Conservation (phyloP, 1,140 invertebrate species). For the Micrasema longulum region DNA sequence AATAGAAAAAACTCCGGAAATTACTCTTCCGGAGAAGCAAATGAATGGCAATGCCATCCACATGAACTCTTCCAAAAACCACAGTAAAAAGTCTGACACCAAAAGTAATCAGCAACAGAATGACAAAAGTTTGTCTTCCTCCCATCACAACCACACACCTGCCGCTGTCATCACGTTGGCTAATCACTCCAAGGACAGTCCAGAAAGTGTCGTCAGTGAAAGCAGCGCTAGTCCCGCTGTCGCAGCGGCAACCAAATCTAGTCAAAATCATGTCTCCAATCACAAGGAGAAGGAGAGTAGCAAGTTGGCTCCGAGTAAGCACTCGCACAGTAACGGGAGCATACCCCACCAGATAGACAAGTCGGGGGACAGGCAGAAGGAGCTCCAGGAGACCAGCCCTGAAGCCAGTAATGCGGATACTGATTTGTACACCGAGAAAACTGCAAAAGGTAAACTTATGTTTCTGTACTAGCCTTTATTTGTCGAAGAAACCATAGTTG, state of each 20-base stretch:
- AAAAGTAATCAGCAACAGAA: constrained; percentile 56
- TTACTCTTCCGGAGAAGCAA: constrained; percentile 57
- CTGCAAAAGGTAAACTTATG: constrained; percentile 36
- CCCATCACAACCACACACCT: constrained; percentile 54
- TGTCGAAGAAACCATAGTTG: no score
- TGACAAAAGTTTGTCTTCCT: constrained; percentile 50
- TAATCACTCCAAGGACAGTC: constrained; percentile 55
- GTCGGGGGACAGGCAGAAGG: constrained; percentile 1
- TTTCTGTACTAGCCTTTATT: no score
- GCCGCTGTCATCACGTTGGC: background rate
- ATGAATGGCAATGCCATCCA: constrained; percentile 56
- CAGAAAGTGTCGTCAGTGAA: constrained; percentile 42
- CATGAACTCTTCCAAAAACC: constrained; percentile 51
- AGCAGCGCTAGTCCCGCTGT: constrained; percentile 56
- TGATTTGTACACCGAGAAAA: constrained; percentile 50
- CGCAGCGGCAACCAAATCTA: constrained; percentile 57
- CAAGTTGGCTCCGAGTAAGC: constrained; percentile 55
- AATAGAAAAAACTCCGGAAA: constrained; percentile 56
- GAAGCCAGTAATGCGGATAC: constrained; percentile 32
- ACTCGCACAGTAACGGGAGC: constrained; percentile 59
- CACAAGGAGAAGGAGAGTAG: constrained; percentile 45
- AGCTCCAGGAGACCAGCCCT: constrained; percentile 6
- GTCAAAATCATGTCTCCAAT: constrained; percentile 55
- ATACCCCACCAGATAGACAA: constrained; percentile 50
- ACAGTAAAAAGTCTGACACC: constrained; percentile 54